These are phyloP conservation scores for Eurypyga helias DNA, from an alignment of 2,113 vertebrate species.

Conservation along the genomic window DNA sequence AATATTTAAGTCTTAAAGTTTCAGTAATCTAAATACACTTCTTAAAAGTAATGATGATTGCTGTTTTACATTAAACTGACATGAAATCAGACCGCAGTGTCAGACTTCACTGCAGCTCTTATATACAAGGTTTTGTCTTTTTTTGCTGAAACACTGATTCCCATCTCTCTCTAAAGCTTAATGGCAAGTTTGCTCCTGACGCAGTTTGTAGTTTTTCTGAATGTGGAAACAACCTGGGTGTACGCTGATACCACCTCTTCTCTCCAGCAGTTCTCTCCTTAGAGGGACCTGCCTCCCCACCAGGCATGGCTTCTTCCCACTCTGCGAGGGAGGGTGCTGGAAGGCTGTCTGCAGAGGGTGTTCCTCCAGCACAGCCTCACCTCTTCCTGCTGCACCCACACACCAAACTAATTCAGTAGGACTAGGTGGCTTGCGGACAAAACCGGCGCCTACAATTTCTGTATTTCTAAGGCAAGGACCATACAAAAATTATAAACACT, in stretches of 20 bases:
- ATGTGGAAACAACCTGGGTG: background rate
- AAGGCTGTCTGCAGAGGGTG: background rate
- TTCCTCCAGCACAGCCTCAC: background rate
- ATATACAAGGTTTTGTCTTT: slow-evolving; percentile 33
- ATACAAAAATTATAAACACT: slow-evolving; percentile 64
- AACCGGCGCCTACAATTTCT: slow-evolving; percentile 9
- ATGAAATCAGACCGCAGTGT: slow-evolving; percentile 43
- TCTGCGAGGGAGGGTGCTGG: background rate
- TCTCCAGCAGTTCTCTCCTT: background rate
- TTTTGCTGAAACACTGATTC: slow-evolving; percentile 41
- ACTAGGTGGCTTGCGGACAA: background rate
- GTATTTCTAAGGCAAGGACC: slow-evolving; percentile 66
- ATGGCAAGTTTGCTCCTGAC: background rate
- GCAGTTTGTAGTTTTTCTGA: background rate
- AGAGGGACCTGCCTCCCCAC: background rate
- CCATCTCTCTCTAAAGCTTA: background rate
- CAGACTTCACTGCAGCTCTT: slow-evolving; percentile 44
- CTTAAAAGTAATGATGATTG: slow-evolving; percentile 36
- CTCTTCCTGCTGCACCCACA: background rate
- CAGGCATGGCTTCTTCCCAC: background rate
- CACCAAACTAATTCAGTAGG: background rate
- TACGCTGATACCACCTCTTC: background rate
- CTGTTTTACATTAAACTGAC: slow-evolving; percentile 40
- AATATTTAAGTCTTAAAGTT: slow-evolving; percentile 64
- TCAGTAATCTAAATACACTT: slow-evolving; percentile 61